phyloP scores from a whole-genome alignment of 2,797 vertebrate genomes.

The Danio tinwini region DNA sequence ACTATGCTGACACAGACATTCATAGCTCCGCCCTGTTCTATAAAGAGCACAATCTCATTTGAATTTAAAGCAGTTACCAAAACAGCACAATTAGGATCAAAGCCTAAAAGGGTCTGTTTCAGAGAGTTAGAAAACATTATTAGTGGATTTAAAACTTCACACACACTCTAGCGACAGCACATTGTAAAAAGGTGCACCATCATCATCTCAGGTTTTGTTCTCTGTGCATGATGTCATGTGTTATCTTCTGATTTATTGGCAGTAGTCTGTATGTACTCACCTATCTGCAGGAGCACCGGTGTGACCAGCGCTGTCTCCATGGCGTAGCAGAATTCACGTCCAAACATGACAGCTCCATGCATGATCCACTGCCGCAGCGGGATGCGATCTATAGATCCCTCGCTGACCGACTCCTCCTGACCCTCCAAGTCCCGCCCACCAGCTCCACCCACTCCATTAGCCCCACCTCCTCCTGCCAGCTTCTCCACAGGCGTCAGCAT shows the following conservation, averaged over 20 bases:
- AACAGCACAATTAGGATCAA: no score
- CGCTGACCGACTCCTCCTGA: constrained; percentile 85
- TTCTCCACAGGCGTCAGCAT: constrained; percentile 73
- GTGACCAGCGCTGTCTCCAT: constrained; percentile 91
- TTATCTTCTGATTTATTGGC: no score
- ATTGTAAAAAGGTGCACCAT: no score
- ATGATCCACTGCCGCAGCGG: constrained; percentile 86
- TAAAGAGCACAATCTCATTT: no score
- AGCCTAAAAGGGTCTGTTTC: no score
- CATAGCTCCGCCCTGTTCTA: no score
- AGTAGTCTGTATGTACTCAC: constrained; percentile 67
- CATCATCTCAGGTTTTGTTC: not conserved
- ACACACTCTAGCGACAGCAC: no score
- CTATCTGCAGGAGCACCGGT: constrained; percentile 85
- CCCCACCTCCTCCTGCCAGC: constrained; percentile 34
- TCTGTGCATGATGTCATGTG: not conserved
- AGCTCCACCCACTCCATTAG: constrained; percentile 50
- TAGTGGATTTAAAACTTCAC: no score
- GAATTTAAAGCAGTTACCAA: no score
- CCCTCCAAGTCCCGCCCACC: constrained; percentile 69
- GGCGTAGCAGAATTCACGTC: constrained; percentile 89
- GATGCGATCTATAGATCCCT: constrained; percentile 90
- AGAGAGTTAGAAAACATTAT: no score
- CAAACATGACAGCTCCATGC: constrained; percentile 90
- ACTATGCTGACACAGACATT: no score